These are phyloP conservation scores for Volucella zonaria DNA, from an alignment of 2,888 invertebrate species.

Conservation along the genomic window DNA sequence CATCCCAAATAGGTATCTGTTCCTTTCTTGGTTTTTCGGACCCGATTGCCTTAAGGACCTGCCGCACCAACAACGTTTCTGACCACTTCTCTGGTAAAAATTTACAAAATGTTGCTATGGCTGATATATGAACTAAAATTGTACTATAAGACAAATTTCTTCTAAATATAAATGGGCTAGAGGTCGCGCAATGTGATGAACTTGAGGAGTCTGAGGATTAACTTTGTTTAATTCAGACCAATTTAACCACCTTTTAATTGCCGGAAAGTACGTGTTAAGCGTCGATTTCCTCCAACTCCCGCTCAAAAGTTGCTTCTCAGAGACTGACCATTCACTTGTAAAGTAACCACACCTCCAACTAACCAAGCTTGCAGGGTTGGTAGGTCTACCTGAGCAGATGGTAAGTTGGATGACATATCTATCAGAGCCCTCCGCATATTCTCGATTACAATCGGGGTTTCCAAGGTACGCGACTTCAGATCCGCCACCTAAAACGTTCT, in stretches of 20 bases:
- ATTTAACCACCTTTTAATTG: conserved; percentile 36
- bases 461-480: conserved; percentile 29
- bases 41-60: conserved; percentile 26
- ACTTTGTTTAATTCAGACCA: conserved; percentile 39
- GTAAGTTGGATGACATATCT: conserved; percentile 26
- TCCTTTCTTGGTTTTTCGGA: conserved; percentile 23
- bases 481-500: conserved; percentile 52
- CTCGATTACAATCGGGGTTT: conserved; percentile 23
- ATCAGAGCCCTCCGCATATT: conserved; percentile 34
- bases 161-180: conserved; percentile 36
- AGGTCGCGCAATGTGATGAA: conserved; percentile 24
- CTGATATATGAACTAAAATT: conserved; percentile 43
- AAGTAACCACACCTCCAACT: conserved; percentile 46
- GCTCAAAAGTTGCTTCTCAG: conserved; percentile 47
- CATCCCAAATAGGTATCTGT: conserved; percentile 43
- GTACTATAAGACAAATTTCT: conserved; percentile 39
- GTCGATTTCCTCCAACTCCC: conserved; percentile 42
- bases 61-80: conserved; percentile 30
- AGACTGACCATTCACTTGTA: conserved; percentile 19
- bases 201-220: conserved; percentile 16
- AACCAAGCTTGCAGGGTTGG: no score
- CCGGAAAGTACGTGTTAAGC: conserved; percentile 34
- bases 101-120: conserved; percentile 34
- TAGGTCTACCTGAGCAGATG: conserved; percentile 14
- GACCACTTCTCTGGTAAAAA: no score